Evolutionary conservation across 2,797 vertebrate genomes (phyloP), one percentile per base, ranked within the genome.

Genomic region (Hoplostethus mediterraneus): DNA sequence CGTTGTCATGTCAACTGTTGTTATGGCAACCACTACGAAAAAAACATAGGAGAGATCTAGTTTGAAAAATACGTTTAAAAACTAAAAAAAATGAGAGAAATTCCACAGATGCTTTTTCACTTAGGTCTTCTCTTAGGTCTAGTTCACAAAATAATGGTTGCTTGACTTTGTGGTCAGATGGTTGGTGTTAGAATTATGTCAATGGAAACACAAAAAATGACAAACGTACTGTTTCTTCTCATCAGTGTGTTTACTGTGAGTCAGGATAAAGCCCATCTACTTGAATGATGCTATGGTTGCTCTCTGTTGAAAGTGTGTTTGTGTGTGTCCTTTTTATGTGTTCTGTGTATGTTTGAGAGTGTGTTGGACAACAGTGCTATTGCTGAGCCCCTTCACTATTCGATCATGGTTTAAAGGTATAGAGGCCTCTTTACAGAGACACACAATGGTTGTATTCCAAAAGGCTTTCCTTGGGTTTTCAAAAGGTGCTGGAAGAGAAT

Each of bases 211-310:
- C 31, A 82, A 74, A 84, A 81, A 85, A 76, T 71, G 77, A 80
- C 58, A 81, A 59, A 81, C 82, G 88, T 90, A 89, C 84, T 90
- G 90, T 92, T 92, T 90, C 84, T 87, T 89, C 79, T 91, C 90
- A 86, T 88, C 85, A 87, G 84, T 90, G 87, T 90, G 88, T 21
- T 89, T 75, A 90, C 91, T 90, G 88, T 88, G 91, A 93, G 92
- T 90, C 90, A 90, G 90, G 90, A 91, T 83, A 54, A 92, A 89
- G 82, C 89, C 89, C 85, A 80, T 88, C 86, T 92, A 93, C 92
- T 93, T 94, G 92, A 94, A 92, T 75, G 79, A 91, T 79, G 84
- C 42, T 44, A 56, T n/a, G 45, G 54, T 51, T 68, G 51, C 87
- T 91, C 88, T 91, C 84, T 88, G 76, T 90, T 82, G 73, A 83